phyloP scores from a whole-genome alignment of 2,888 invertebrate genomes.

The Anagyrus pseudococci region DNA sequence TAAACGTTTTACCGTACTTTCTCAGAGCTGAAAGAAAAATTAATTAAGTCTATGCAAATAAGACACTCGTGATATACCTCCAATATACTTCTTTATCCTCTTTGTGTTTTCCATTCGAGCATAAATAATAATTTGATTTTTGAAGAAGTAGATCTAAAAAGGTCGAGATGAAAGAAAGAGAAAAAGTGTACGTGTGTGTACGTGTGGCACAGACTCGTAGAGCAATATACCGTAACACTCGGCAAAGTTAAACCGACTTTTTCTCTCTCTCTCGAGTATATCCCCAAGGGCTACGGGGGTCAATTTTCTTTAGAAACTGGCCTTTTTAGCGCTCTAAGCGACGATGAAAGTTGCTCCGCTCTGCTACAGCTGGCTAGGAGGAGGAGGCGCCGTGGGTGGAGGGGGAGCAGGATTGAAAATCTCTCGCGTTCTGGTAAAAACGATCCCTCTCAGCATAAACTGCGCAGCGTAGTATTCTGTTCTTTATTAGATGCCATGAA shows the following conservation, averaged over 20 bases:
- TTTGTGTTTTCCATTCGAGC: too few relatives aligned
- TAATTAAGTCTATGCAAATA: background rate
- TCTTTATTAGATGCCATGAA: too few relatives aligned
- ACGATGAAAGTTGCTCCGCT: conserved; percentile 10
- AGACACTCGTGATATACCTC: background rate
- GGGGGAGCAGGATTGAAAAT: conserved; percentile 3
- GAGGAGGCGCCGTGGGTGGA: background rate
- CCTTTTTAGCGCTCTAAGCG: conserved; percentile 9
- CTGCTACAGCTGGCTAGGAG: too few relatives aligned
- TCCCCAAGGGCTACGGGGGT: conserved; percentile 17
- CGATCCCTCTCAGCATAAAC: too few relatives aligned
- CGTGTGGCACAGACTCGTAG: too few relatives aligned
- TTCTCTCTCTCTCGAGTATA: conserved; percentile 12
- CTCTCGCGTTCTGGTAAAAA: too few relatives aligned
- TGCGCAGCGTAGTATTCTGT: too few relatives aligned
- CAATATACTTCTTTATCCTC: background rate
- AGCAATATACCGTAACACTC: background rate
- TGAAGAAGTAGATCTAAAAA: too few relatives aligned
- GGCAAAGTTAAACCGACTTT: conserved; percentile 13
- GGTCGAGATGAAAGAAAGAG: too few relatives aligned
- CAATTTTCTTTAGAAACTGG: conserved; percentile 27
- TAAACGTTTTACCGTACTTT: background rate
- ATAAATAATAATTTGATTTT: too few relatives aligned
- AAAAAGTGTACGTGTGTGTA: too few relatives aligned
- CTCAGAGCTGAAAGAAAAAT: background rate